Conservation (phyloP, 1,140 invertebrate genomes). For the Atta texana region DNA sequence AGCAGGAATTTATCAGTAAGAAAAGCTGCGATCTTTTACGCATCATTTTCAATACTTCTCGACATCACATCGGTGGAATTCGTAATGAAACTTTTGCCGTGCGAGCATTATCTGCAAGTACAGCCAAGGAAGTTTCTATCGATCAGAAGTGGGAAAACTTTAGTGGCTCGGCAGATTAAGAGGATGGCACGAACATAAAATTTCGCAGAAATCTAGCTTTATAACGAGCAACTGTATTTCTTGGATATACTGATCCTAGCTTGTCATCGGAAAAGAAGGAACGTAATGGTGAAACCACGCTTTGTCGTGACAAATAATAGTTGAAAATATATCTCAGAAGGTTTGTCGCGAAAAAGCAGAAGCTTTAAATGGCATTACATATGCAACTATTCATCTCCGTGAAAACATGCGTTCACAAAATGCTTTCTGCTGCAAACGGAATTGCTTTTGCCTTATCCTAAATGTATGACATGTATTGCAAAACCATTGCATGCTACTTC, state of each 20-base stretch:
- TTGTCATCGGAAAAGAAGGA: background rate
- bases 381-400: background rate
- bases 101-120: background rate
- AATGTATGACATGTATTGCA: background rate
- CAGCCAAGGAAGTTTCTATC: conserved; percentile 15
- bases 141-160: conserved; percentile 32
- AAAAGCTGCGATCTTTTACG: background rate
- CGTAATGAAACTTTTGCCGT: conserved; percentile 24
- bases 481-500: background rate
- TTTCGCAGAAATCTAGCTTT: conserved; percentile 29
- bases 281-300: background rate
- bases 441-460: background rate
- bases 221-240: conserved; percentile 7
- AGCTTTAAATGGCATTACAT: background rate
- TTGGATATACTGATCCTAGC: background rate
- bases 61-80: background rate
- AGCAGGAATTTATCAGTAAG: background rate
- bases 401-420: conserved; percentile 6
- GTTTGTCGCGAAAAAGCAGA: background rate
- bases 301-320: conserved; percentile 23
- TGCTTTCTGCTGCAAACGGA: background rate
- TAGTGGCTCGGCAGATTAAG: conserved; percentile 7
- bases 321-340: background rate
- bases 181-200: conserved; percentile 16
- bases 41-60: background rate